Base-by-base conservation (phyloP, 2,797 vertebrate species). In the Aratinga solstitialis region DNA sequence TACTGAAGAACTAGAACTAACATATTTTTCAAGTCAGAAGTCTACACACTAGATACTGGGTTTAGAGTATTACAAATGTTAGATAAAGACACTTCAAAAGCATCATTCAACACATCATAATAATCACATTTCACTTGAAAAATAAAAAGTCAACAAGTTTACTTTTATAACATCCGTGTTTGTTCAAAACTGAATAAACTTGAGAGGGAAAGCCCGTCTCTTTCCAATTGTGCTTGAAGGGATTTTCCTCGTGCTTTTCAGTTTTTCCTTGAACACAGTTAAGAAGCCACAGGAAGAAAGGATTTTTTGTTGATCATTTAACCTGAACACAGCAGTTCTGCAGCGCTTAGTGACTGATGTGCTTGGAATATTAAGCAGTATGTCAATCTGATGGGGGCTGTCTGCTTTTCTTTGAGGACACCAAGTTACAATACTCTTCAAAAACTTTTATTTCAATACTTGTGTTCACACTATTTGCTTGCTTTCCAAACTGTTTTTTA, bases 221-320 rank as follows among this genome's bases (percentile, higher is more conserved):
- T 75, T 87, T 62, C 81, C 75, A 84, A 75, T 0, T 62, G 72
- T 30, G 72, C 75, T 93, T 84, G 69, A 89, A 92, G 84, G 75
- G 90, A 93, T 95, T 96, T 94, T 67, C 90, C 85, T 72, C 77
- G 13, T 68, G 80, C 65, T 91, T 82, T 91, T 95, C 93, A 93
- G 87, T 87, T 91, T 43, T 59, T 78, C 68, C 89, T 75, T 89
- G 82, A 92, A 90, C 66, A 74, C 87, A 94, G 63, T 84, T 87
- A 29, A 84, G 74, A 76, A 88, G 68, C 19, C 63, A 61, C 23
- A 72, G 27, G 34, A 96, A 94, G 29, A 90, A 90, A 94, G 54
- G 36, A 2, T 56, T 90, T 80, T 92, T 38, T 96, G 67, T 73
- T 89, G 65, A 94, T 90, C 72, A 83, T 48, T 90, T 95, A 85